Evolutionary conservation across 2,888 invertebrate genomes (phyloP).

Genomic region (Lepidochrysops patricia): DNA sequence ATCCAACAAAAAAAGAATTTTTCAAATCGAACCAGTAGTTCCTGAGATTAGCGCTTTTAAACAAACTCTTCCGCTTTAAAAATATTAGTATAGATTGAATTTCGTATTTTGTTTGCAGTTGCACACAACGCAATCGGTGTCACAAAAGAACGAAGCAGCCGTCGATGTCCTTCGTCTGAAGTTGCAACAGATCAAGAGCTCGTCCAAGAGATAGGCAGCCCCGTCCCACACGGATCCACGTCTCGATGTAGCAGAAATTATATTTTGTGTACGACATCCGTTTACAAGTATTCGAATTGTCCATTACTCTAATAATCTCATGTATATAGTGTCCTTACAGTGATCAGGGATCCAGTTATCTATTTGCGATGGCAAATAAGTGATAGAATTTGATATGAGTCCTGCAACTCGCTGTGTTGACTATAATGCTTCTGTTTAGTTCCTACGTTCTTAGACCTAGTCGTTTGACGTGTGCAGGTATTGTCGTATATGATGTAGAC

Average conservation of each 20-base stretch:
- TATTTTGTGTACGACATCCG: constrained; percentile 15
- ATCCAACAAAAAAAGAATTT: too few relatives aligned
- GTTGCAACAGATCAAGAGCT: constrained; percentile 69
- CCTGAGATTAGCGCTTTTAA: too few relatives aligned
- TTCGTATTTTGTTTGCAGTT: constrained; percentile 38
- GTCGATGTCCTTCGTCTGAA: constrained; percentile 67
- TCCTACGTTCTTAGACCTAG: constrained; percentile 10
- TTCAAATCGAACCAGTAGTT: too few relatives aligned
- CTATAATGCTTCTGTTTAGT: constrained; percentile 11
- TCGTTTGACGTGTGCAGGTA: constrained; percentile 9
- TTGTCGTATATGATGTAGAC: constrained; percentile 13
- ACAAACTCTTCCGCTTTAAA: too few relatives aligned
- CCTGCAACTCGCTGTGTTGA: not conserved
- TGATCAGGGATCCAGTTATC: not conserved
- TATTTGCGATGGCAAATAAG: not conserved
- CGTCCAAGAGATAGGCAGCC: constrained; percentile 62
- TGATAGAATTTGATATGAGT: not conserved
- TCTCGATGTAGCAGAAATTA: constrained; percentile 14
- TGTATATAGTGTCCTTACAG: constrained; percentile 6
- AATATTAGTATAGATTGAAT: too few relatives aligned
- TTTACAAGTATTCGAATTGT: constrained; percentile 15
- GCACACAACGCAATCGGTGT: constrained; percentile 49
- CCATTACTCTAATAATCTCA: constrained; percentile 10
- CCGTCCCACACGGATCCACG: not conserved
- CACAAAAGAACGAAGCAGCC: constrained; percentile 62